Evolutionary conservation across 2,113 vertebrate genomes (phyloP).

Genomic region (Romanogobio albipinnatus): DNA sequence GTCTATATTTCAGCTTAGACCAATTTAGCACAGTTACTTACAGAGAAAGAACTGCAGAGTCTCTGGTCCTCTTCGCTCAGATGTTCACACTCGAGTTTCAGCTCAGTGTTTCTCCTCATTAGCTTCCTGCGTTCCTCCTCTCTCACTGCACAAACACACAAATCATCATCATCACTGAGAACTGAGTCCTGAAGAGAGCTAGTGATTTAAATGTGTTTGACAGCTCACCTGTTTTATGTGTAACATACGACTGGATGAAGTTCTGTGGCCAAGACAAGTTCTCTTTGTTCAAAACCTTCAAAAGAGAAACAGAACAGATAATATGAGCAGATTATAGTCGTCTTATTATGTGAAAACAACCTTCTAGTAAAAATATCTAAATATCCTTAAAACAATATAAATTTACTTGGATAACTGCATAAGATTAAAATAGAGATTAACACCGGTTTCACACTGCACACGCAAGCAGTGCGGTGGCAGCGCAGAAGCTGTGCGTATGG

Average conservation of each 20-base stretch:
- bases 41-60: conserved; percentile 84
- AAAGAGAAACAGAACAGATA: neutral
- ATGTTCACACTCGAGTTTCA: conserved; percentile 86
- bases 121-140: conserved; percentile 94
- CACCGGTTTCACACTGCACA: too few relatives aligned
- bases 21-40: conserved; percentile 60
- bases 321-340: neutral
- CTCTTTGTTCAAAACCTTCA: conserved; percentile 93
- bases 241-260: conserved; percentile 93
- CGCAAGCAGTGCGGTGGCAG: too few relatives aligned
- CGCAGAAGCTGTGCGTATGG: too few relatives aligned
- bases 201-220: neutral
- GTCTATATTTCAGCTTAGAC: neutral
- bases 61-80: conserved; percentile 87
- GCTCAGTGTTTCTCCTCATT: conserved; percentile 83
- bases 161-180: neutral
- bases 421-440: too few relatives aligned
- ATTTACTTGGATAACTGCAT: neutral
- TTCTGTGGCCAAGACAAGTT: conserved; percentile 92
- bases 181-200: neutral
- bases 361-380: neutral
- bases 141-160: conserved; percentile 76
- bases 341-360: too few relatives aligned
- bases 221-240: conserved; percentile 90
- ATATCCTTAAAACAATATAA: neutral